Conservation (phyloP, 2,888 invertebrate genomes). For the Nowickia ferox region DNA sequence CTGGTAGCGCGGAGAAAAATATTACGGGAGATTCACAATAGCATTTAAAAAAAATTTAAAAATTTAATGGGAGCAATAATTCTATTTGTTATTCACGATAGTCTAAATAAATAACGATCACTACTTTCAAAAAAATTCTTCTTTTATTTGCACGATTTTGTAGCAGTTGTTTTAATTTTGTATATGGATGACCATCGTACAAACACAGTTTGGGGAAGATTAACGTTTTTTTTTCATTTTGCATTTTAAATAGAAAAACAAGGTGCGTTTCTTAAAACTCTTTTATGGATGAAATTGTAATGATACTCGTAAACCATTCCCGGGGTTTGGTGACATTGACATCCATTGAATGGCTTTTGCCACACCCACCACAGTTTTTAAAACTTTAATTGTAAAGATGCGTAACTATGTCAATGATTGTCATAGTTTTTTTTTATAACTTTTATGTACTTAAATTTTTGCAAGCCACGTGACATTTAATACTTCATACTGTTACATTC, state of each 20-base stretch:
- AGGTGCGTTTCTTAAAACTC: slow-evolving; percentile 30
- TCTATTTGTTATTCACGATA: too few relatives aligned
- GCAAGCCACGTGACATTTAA: slow-evolving; percentile 42
- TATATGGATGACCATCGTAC: too few relatives aligned
- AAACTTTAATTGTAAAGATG: too few relatives aligned
- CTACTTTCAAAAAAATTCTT: too few relatives aligned
- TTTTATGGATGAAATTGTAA: slow-evolving; percentile 2
- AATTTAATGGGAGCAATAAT: too few relatives aligned
- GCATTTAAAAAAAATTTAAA: too few relatives aligned
- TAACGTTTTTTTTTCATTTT: background rate
- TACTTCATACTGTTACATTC: background rate
- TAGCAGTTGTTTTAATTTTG: background rate
- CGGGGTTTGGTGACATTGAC: background rate
- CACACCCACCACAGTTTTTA: background rate
- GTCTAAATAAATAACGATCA: too few relatives aligned
- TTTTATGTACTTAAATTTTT: background rate
- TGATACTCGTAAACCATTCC: background rate
- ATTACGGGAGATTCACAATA: too few relatives aligned
- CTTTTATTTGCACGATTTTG: too few relatives aligned
- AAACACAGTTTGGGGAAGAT: background rate
- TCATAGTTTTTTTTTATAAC: background rate
- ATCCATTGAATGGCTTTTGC: background rate
- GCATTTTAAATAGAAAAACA: background rate
- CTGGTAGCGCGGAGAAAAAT: too few relatives aligned
- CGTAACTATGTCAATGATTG: background rate